A percentile compares a stretch with the other conserved stretches of the same genome.
These are phyloP conservation scores for Suncus etruscus DNA, from an alignment of 2,113 vertebrate species.

Conservation along the genomic window DNA sequence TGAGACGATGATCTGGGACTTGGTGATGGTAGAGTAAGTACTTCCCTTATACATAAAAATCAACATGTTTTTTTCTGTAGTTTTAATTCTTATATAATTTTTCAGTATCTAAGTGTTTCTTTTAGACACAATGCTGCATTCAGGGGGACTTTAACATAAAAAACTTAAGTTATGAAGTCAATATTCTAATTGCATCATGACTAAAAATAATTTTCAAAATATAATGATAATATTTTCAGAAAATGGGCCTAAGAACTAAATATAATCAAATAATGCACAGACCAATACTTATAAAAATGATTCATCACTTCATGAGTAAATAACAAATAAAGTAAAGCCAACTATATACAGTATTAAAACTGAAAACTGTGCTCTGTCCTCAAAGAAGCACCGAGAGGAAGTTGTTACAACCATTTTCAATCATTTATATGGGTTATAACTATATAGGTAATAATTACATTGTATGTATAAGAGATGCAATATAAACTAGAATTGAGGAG, in stretches of 20 bases:
- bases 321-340: not conserved
- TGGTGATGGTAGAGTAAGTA: conserved; percentile 83
- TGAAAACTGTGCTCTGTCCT: not conserved
- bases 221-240: not conserved
- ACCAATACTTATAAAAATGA: not conserved
- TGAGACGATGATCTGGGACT: conserved; percentile 89
- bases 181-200: not conserved
- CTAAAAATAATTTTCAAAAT: conserved; percentile 28
- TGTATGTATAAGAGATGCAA: not conserved
- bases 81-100: conserved; percentile 18
- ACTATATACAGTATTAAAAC: not conserved
- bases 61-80: not conserved
- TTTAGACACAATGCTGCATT: conserved; percentile 13
- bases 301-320: not conserved
- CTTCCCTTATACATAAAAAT: conserved; percentile 45
- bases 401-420: not conserved
- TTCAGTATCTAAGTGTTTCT: not conserved
- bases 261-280: not conserved
- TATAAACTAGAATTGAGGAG: conserved; percentile 5
- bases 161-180: not conserved
- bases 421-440: not conserved
- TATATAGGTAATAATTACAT: not conserved
- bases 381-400: not conserved
- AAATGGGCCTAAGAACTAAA: conserved; percentile 3
- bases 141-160: not conserved